Base-by-base conservation (phyloP, 2,113 vertebrate species). In the Podarcis raffonei region DNA sequence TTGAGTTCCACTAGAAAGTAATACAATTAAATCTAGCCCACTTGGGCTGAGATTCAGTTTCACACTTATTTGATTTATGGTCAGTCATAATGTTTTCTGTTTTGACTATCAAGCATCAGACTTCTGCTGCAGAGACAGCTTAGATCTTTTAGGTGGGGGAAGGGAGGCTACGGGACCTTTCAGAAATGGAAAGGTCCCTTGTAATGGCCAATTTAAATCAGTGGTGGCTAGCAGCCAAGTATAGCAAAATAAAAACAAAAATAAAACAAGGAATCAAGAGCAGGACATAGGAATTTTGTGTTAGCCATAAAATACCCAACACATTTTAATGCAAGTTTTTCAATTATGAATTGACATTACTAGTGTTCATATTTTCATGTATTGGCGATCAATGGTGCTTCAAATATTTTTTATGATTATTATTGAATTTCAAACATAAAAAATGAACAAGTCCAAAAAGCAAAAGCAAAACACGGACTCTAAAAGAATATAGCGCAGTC, bases 131-230 rank as follows among this genome's bases (percentile, higher is more conserved):
- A 87, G 25, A 94, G 48, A 85, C 6, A 87, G 42, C 30, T 32
- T 87, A 87, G n/a, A 25, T 75, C 32, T 74, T 93, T 90, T 88
- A 94, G 87, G 30, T 87, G 62, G 53, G 94, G 82, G 92, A 76
- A 48, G 74, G 30, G 37, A 79, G 6, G 22, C 42, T 87, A 57
- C 89, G 66, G 89, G 91, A 71, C 72, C 30, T 92, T 86, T 85
- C 83, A 90, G 76, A 81, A 91, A 86, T 27, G 85, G 68, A 75
- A 80, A 27, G 27, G 62, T 83, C 32, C 65, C 81, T 62, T 85
- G 59, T 65, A 87, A 72, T 85, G 20, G 16, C 23, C 81, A 78
- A 76, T 92, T 91, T 94, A 91, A 87, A 72, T 87, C 62, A 89
- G 11, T 86, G 59, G 79, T 90, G 89, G 86, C 42, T 16, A 92